Conservation (phyloP, 2,797 vertebrate species). For the Holocentrus rufus region DNA sequence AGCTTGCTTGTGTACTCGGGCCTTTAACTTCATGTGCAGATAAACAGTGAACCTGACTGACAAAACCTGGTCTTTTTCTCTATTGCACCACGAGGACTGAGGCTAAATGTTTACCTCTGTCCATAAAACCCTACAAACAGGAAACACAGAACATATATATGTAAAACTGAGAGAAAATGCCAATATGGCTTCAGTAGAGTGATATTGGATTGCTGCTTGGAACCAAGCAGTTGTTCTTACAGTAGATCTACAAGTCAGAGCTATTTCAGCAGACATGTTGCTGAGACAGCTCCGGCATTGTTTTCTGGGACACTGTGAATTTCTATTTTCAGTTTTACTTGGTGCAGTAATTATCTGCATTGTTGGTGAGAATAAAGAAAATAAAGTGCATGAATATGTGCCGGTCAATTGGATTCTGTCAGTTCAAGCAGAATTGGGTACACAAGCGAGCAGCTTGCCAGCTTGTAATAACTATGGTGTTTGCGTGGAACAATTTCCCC, state of each 20-base stretch:
- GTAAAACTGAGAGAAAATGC: slow-evolving; percentile 25
- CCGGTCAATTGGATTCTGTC: slow-evolving; percentile 91
- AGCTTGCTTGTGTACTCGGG: neutral
- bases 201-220: slow-evolving; percentile 69
- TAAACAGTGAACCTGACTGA: neutral
- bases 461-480: slow-evolving; percentile 87
- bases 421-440: slow-evolving; percentile 87
- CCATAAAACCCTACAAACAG: too few species aligned
- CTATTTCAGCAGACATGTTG: slow-evolving; percentile 80
- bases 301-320: slow-evolving; percentile 84
- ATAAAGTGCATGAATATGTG: slow-evolving; percentile 89
- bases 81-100: neutral
- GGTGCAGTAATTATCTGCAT: slow-evolving; percentile 89
- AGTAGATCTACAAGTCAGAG: slow-evolving; percentile 78
- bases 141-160: too few species aligned
- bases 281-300: slow-evolving; percentile 84
- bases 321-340: slow-evolving; percentile 90
- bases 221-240: slow-evolving; percentile 53
- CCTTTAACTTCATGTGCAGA: slow-evolving; percentile 17
- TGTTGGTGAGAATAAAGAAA: slow-evolving; percentile 89
- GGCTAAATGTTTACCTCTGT: too few species aligned
- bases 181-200: slow-evolving; percentile 54
- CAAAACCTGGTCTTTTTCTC: slow-evolving; percentile 44
- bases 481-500: slow-evolving; percentile 88
- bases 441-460: slow-evolving; percentile 85